Evolutionary conservation across 2,113 vertebrate genomes (phyloP), one percentile per base, ranked within the genome.

Genomic region (Myotis davidii): DNA sequence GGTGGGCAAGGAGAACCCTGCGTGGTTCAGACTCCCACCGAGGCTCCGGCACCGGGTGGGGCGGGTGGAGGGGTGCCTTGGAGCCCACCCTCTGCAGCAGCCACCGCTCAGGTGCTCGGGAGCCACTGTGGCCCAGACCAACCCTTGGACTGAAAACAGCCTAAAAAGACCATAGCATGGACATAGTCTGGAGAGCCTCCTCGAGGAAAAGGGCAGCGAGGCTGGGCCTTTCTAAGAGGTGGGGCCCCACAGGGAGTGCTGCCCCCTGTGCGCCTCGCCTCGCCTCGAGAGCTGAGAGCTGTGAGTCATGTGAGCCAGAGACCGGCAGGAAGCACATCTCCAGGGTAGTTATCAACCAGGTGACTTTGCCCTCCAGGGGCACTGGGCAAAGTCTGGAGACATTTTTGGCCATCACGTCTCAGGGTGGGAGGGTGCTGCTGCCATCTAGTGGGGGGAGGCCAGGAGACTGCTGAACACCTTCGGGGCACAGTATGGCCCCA

Each of bases 31-130:
- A 4, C 5, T 4, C 32, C 4, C 9, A 1, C 37, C 45, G n/a
- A 21, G 72, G 45, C 29, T 48, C 34, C 3, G 1, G 18, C 3
- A 0, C 3, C 32, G 64, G 23, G 9, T 7, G 42, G 42, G 42
- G 42, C 6, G 42, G 42, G 42, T 6, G 11, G 39, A 50, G 9
- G 23, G 21, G 37, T 50, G 56, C 9, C 0, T 14, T 2, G 34
- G 37, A 18, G 32, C 50, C 27, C 37, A 0, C 29, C 14, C 45
- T 29, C 9, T 18, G n/a, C 37, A 56, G 54, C 3, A 1, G 16
- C 32, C 18, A 17, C 1, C 1, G 9, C n/a, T 2, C 42, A 0
- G 4, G 42, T 34, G 59, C 39, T 14, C 25, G 3, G 34, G 27
- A 1, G 34, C 50, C 9, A 18, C 4, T 61, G 56, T 1, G 56